Evolutionary conservation across 2,797 vertebrate species (phyloP).

Genomic region (Taenioides sp.): DNA sequence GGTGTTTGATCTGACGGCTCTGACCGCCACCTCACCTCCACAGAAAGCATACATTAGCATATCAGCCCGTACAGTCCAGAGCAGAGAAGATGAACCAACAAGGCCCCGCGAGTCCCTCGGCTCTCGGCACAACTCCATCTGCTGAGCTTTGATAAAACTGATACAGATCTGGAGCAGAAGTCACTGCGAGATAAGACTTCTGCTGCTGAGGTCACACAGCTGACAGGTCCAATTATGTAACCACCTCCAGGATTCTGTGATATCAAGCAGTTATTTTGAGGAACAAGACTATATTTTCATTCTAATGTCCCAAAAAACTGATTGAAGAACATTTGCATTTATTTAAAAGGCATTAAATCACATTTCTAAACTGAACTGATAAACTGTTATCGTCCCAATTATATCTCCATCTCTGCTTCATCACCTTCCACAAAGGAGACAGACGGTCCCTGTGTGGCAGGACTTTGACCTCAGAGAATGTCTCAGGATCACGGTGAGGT

Average conservation of each 20-base stretch:
- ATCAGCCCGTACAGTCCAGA: not conserved
- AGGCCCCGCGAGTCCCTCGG: not conserved
- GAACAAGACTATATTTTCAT: not conserved
- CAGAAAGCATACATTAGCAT: not conserved
- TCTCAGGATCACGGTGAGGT: too few relatives aligned
- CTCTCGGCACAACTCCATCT: not conserved
- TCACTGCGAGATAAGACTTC: not conserved
- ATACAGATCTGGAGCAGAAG: not conserved
- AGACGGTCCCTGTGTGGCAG: too few relatives aligned
- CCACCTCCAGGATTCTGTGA: not conserved
- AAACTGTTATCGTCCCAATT: too few relatives aligned
- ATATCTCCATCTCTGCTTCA: too few relatives aligned
- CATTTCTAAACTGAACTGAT: not conserved
- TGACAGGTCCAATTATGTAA: not conserved
- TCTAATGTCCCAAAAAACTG: not conserved
- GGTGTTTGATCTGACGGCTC: not conserved
- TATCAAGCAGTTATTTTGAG: not conserved
- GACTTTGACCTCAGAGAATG: too few relatives aligned
- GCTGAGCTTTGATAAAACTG: conserved; percentile 4
- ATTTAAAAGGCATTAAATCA: not conserved
- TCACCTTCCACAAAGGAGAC: too few relatives aligned
- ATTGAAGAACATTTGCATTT: not conserved
- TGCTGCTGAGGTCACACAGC: not conserved
- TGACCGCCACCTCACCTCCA: not conserved
- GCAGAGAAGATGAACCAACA: not conserved